Base-by-base conservation (phyloP, 2,888 invertebrate genomes). In the Oxyteleia sp. region DNA sequence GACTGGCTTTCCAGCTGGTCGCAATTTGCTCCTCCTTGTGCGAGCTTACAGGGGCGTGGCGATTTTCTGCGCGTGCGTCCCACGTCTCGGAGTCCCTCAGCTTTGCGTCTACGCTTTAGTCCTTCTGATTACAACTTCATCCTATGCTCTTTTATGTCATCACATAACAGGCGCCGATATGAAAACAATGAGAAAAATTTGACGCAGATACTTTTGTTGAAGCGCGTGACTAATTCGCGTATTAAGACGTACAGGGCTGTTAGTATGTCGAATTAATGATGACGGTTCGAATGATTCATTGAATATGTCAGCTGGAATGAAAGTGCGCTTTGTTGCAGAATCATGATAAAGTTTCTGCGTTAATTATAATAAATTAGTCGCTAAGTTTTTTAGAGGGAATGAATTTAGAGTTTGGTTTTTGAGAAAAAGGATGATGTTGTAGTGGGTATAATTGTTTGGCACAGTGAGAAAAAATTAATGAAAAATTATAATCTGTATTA, bases 11-110 rank as follows among this genome's bases (percentile, higher is more conserved):
- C 69, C 78, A 79, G 87, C 88, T 87, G 85, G 88, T 88, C 84
- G 85, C 89, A 86, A 84, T 85, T 87, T 82, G 91, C 92, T 92
- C 92, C 92, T 90, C 92, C 92, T 90, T 86, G 87, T 68, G 53
- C 63, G 88, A 90, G 90, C 90, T 91, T 89, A 86, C 87, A 89
- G 88, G 88, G 93, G 92, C 90, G 93, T 91, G 92, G 91, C 89
- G 86, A 87, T 80, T 83, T 84, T 84, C 84, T 90, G 92, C 93
- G 92, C 92, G 87, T 91, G 92, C 92, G 90, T 88, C 84, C 32
- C 85, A 85, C 84, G 87, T 87, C 85, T 86, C 88, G 88, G 88
- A 89, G 87, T 85, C 79, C 85, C 35, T 61, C 80, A 61, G 38
- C 41, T 82, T 66, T 47, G 32, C 43, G 43, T 63, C 63, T 61